Base-by-base conservation (phyloP, 2,113 vertebrate genomes). In the Brachypteracias leptosomus region DNA sequence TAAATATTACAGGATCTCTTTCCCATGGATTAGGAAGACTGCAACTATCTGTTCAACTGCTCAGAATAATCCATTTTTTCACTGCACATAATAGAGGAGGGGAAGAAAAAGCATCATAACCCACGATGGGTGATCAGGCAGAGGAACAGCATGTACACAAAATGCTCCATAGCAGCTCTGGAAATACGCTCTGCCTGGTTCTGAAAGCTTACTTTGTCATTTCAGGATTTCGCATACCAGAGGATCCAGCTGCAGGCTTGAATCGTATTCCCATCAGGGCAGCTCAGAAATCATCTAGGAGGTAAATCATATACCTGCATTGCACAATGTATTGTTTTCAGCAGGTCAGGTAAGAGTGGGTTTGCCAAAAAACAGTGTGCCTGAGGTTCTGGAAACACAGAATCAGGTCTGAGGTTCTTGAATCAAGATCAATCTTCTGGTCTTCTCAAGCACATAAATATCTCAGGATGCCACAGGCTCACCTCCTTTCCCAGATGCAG, bases 121-220 rank as follows among this genome's bases (percentile, higher is more conserved):
- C 70, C 57, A 74, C 1, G 1, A 51, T 7, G 54, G 70, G 78
- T 2, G 20, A 90, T 87, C 40, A 82, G 80, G n/a, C 72, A 86
- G 72, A 36, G 76, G 46, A 88, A 54, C 57, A 67, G 20, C 13
- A 0, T 2, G 24, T 63, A 63, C 68, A 87, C 65, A 58, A 61
- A 77, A 82, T 0, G 9, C 86, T 81, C 31, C 0, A 2, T 28
- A 71, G 93, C 16, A 10, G 67, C 80, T 73, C 67, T 93, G 88
- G 67, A 79, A 80, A 91, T 78, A 54, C 46, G 78, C 77, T 22
- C 33, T 85, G 72, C 88, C 77, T 75, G 59, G 35, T 86, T 70
- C 89, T 92, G 92, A 96, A 78, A 96, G 91, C 95, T 95, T 88
- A n/a, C 89, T 97, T 90, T 93, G 73, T 89, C 86, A 76, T 92